Base-by-base conservation (phyloP, 2,797 vertebrate species). In the Malurus leucopterus region DNA sequence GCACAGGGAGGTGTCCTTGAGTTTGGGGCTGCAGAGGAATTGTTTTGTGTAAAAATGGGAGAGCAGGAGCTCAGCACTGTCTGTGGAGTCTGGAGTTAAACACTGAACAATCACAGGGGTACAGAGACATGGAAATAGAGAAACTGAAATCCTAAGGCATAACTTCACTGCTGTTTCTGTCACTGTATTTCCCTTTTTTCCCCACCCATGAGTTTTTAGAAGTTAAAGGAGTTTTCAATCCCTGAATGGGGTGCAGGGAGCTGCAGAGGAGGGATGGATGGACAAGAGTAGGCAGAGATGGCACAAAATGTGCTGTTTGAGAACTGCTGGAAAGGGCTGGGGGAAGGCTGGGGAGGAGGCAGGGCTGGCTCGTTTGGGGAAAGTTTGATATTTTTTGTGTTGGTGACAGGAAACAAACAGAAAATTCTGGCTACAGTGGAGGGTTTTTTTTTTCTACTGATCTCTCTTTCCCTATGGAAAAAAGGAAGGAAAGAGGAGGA, bases 281-380 rank as follows among this genome's bases (percentile, higher is more conserved):
- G 50, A 14, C 26, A 57, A 27, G 78, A 72, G 55, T 0, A 44
- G 40, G 23, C n/a, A 79, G 49, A 32, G 29, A 2, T 40, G 54
- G 44, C 29, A 36, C 41, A 73, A 63, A 67, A 16, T 2, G 17
- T 27, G 54, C 4, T 13, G 1, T 23, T 46, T 18, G 65, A 34
- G 34, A 27, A 13, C 7, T 0, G 0, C 13, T 57, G 63, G 73
- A 55, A 38, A 9, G 0, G 26, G 21, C 4, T 38, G 40, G 16
- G 20, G n/a, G 44, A 41, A 41, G 46, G n/a, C 20, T 54, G 32
- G n/a, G 46, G 47, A 54, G 13, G 22, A 63, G 73, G 19, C 50
- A 69, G 34, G 17, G 15, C 53, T 88, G 69, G 15, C 19, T 85
- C 1, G 0, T 38, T 53, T 62, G 32, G 27, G 51, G 21, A 51